Evolutionary conservation across 1,140 invertebrate genomes (phyloP).

Genomic region (Eufriesea mexicana): DNA sequence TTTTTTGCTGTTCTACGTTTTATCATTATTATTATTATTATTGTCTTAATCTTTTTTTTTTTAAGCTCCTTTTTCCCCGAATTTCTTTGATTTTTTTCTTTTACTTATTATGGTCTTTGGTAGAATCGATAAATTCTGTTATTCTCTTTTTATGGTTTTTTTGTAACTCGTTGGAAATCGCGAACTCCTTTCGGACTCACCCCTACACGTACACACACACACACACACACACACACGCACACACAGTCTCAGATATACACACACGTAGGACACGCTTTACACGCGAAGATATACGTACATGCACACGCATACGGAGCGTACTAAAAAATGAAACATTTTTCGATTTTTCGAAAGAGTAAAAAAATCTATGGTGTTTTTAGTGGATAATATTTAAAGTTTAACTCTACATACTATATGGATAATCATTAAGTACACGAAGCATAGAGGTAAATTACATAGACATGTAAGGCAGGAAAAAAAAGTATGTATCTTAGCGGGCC

Average conservation of each 20-base stretch:
- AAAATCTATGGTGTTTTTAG: slow-evolving; percentile 77
- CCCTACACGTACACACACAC: slow-evolving; percentile 1
- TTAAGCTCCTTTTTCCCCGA: slow-evolving; percentile 28
- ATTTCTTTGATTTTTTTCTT: slow-evolving; percentile 50
- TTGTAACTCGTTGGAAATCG: slow-evolving; percentile 34
- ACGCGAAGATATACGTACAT: slow-evolving; percentile 2
- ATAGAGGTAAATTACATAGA: slow-evolving; percentile 80
- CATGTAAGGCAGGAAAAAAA: slow-evolving; percentile 75
- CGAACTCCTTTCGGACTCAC: slow-evolving; percentile 32
- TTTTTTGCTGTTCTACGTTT: slow-evolving; percentile 29
- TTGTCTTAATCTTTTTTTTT: not conserved
- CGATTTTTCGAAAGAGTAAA: slow-evolving; percentile 57
- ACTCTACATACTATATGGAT: slow-evolving; percentile 80
- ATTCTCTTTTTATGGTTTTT: slow-evolving; percentile 34
- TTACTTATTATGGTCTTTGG: slow-evolving; percentile 30
- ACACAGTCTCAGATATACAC: not conserved
- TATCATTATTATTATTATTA: slow-evolving; percentile 36
- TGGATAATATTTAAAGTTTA: slow-evolving; percentile 81
- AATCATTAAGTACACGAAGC: slow-evolving; percentile 81
- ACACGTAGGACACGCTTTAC: not conserved
- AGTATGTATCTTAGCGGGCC: slow-evolving; percentile 62
- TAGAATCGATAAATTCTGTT: slow-evolving; percentile 45
- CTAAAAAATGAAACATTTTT: slow-evolving; percentile 52
- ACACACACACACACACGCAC: slow-evolving; percentile 6
- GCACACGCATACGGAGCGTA: slow-evolving; percentile 35